A percentile compares a stretch with the other conserved stretches of the same genome.
Conservation (phyloP, 1,140 invertebrate species). For the Hydropsyche tenuis region DNA sequence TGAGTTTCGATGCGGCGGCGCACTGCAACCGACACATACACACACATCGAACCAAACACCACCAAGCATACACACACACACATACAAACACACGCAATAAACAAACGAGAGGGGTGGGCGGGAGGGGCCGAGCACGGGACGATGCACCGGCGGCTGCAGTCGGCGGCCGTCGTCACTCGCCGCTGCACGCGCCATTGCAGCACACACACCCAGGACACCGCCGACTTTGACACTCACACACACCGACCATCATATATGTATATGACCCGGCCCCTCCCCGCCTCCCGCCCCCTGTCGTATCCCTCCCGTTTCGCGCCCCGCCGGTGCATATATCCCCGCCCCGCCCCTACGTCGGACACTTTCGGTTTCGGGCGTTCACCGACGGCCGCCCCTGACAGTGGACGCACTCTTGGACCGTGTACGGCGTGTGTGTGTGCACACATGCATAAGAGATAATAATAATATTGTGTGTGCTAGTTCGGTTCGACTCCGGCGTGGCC, state of each 20-base stretch:
- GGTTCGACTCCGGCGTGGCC: not conserved
- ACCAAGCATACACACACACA: no score
- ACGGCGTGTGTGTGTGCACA: not conserved
- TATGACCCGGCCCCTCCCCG: not conserved
- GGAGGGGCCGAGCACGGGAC: not conserved
- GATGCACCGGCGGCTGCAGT: conserved; percentile 33
- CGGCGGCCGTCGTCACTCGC: conserved; percentile 8
- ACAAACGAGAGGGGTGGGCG: not conserved
- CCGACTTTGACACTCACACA: no score
- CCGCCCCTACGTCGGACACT: not conserved
- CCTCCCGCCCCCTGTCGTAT: not conserved
- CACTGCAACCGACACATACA: not conserved
- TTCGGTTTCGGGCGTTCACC: conserved; percentile 20
- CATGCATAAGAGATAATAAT: no score
- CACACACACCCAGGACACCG: not conserved
- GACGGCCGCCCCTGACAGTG: not conserved
- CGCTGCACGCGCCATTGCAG: conserved; percentile 5
- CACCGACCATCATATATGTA: not conserved
- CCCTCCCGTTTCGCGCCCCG: not conserved
- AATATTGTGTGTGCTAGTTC: not conserved
- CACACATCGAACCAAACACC: no score
- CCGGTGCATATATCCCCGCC: not conserved
- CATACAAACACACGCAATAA: not conserved
- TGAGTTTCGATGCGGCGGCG: not conserved
- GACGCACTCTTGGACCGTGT: not conserved